Evolutionary conservation across 2,888 invertebrate genomes (phyloP), one percentile per base, ranked within the genome.

Genomic region (Cephus spinipes): DNA sequence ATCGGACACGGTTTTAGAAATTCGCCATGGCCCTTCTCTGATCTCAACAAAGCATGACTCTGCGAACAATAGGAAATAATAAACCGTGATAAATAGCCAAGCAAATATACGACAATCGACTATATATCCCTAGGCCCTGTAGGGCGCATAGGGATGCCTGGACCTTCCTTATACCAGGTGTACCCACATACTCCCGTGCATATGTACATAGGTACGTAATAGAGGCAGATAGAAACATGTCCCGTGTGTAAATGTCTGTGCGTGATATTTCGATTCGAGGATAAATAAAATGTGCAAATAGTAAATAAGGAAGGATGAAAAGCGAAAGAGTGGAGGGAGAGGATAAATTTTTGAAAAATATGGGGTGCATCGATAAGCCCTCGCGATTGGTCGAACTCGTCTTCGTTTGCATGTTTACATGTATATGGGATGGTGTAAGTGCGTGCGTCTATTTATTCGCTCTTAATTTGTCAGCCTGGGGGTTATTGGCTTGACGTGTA

Each of bases 31-130:
- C 86, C 88, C 87, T 89, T 82, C 85, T 84, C 83, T 81, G 84
- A 73, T 84, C 81, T 83, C 86, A 86, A 90, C 90, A 90, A 90
- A 89, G 85, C 87, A 85, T 88, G 87, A 89, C 88, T 88, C 85
- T 82, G 81, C 81, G 83, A 88, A 91, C 91, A 91, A 91, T 91
- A 86, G 87, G 90, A 89, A 91, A 91, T 91, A 91, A 91, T 91
- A 91, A 91, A 91, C 91, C 91, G 89, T 91, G 91, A 91, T 91
- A 91, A 91, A 91, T 91, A 90, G 91, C 90, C 88, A 81, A 86
- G 89, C 90, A 90, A 90, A 90, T 89, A 90, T 83, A 87, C 83
- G 86, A 85, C 87, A 83, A 89, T 88, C 84, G 82, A 82, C 79
- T 79, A 80, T 79, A 79, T 71, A 33, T 33, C 71, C 32, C 71